A percentile compares a stretch with the other conserved stretches of the same genome.
phyloP scores from a whole-genome alignment of 1,140 invertebrate genomes.

The Macrostomum lignano region DNA sequence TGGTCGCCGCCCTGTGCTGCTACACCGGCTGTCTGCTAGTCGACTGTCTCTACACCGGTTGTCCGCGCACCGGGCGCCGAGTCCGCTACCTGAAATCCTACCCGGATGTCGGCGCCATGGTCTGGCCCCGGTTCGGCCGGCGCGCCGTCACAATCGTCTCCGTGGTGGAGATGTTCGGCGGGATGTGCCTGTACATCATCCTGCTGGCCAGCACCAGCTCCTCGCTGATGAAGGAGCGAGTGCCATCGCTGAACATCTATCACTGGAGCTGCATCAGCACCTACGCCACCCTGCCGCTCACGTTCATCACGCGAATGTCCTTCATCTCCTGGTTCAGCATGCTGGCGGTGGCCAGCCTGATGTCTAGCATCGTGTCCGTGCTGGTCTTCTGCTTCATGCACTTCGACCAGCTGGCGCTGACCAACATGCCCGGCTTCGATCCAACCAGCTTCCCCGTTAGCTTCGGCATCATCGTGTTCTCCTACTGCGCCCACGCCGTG shows the following conservation, averaged over 20 bases:
- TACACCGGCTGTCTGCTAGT: constrained; percentile 86
- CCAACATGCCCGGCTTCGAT: background rate
- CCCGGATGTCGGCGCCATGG: constrained; percentile 66
- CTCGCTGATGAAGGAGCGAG: background rate
- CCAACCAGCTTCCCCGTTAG: constrained; percentile 47
- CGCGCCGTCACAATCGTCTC: constrained; percentile 73
- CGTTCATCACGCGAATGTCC: background rate
- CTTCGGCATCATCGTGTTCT: constrained; percentile 94
- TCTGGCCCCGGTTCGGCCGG: constrained; percentile 39
- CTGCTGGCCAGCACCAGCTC: background rate
- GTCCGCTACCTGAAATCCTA: constrained; percentile 68
- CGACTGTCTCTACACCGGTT: constrained; percentile 69
- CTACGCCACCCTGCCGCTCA: background rate
- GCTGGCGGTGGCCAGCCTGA: background rate
- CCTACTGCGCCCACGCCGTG: constrained; percentile 96
- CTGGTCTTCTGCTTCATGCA: too few relatives aligned
- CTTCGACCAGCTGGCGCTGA: background rate
- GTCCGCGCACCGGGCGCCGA: constrained; percentile 47
- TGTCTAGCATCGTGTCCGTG: too few relatives aligned
- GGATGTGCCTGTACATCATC: background rate
- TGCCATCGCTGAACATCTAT: background rate
- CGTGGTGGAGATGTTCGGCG: constrained; percentile 44
- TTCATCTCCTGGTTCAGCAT: constrained; percentile 1
- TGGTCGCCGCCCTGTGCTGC: constrained; percentile 5
- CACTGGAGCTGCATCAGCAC: background rate